Percentiles rank a stretch among this genome's conserved stretches.
phyloP scores from a whole-genome alignment of 1,140 invertebrate species.

The Drosophila grimshawi region DNA sequence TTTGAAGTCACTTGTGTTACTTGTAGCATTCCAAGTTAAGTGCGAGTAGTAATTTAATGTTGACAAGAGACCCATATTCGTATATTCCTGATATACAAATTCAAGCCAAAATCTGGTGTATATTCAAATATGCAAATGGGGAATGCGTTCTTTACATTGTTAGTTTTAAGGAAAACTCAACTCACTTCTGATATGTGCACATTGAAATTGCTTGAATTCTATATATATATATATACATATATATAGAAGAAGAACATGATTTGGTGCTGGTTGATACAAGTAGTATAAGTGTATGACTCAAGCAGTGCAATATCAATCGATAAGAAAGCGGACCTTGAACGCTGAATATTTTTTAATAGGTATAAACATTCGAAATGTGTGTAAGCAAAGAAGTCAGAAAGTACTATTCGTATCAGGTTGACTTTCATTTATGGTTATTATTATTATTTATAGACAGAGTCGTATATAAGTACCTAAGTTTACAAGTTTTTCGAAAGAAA shows the following conservation, averaged over 20 bases:
- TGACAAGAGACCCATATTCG: conserved; percentile 8
- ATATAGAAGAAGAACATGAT: not conserved
- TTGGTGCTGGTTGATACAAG: conserved; percentile 20
- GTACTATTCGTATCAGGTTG: not conserved
- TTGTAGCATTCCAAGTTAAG: not conserved
- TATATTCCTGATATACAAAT: not conserved
- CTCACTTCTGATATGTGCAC: no score
- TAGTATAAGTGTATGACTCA: conserved; percentile 27
- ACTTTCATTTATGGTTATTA: not conserved
- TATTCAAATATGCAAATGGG: no score
- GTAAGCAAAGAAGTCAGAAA: not conserved
- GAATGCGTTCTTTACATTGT: no score
- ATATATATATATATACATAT: not conserved
- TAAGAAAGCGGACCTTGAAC: conserved; percentile 31
- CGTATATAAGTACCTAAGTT: no score
- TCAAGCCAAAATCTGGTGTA: no score
- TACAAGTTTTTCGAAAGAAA: no score
- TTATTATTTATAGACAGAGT: no score
- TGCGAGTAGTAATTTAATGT: conserved; percentile 10
- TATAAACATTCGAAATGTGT: not conserved
- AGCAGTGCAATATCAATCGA: conserved; percentile 23
- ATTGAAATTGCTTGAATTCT: not conserved
- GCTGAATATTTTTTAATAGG: conserved; percentile 11
- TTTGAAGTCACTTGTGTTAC: conserved; percentile 11
- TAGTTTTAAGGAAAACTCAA: no score